These are phyloP conservation scores for Podarcis lilfordi DNA, from an alignment of 2,797 vertebrate species.

Conservation along the genomic window DNA sequence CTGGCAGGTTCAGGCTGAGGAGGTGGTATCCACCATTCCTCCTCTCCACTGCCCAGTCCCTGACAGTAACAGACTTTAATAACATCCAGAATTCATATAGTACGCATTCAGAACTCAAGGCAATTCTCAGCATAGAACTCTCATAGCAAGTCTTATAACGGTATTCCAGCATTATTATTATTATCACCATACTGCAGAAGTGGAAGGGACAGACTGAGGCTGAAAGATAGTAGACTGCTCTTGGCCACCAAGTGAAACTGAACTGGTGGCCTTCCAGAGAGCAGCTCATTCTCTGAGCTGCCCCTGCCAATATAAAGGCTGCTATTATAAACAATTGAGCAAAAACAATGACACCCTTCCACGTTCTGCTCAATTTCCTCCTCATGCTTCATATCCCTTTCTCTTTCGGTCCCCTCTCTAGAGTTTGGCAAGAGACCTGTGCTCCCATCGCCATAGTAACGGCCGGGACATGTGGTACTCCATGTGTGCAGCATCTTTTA, in stretches of 20 bases:
- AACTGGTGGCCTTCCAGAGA: not conserved
- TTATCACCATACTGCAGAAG: not conserved
- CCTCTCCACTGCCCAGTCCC: too few relatives aligned
- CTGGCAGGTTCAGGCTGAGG: too few relatives aligned
- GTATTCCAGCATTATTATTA: not conserved
- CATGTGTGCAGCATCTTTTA: constrained; percentile 26
- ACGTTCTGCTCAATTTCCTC: not conserved
- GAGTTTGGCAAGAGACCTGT: constrained; percentile 14
- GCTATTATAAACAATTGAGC: not conserved
- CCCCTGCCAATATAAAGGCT: not conserved
- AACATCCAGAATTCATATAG: not conserved
- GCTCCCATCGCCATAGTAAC: constrained; percentile 42
- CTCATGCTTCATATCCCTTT: not conserved
- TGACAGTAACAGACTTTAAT: not conserved
- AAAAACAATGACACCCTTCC: not conserved
- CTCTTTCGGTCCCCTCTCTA: constrained; percentile 21
- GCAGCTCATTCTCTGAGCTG: not conserved
- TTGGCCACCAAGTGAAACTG: not conserved
- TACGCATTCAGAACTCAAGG: not conserved
- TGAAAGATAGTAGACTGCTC: not conserved
- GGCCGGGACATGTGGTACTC: not conserved
- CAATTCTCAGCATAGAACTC: too few relatives aligned
- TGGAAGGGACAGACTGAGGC: too few relatives aligned
- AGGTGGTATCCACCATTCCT: too few relatives aligned
- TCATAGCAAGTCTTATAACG: not conserved